Base-by-base conservation (phyloP, 2,113 vertebrate genomes). In the Hipposideros armiger region DNA sequence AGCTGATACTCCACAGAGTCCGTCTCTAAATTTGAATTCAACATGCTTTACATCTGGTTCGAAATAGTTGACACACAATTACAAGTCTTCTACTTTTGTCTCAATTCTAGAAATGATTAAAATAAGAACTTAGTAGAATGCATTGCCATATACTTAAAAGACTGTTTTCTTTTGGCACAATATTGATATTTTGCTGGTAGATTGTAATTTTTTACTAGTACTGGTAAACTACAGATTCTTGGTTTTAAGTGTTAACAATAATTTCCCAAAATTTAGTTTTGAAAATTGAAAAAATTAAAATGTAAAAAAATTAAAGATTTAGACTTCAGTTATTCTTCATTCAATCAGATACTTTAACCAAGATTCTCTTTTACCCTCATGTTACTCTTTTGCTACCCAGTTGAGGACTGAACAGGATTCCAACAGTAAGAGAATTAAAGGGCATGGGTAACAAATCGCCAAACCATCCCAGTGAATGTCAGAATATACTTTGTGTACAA, bases 21-120 rank as follows among this genome's bases (percentile, higher is more conserved):
- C 97, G 28, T 70, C 95, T 92, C 54, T 58, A 7, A 93, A 80
- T 95, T 70, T 97, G 45, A 99, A 98, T 95, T 90, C 95, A 90
- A 98, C 98, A 11, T 69, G 97, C 42, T 50, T 93, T n/a, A 28
- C 86, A 32, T 26, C 2, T 78, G 97, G 97, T 67, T 94, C 98
- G 66, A 95, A 98, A 86, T 98, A 98, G 91, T n/a, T 20, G 82
- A 74, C 62, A 82, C 58, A 90, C 10, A 88, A 14, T 87, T 58
- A 13, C 42, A 76, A 90, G 83, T 45, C 95, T 52, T 94, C 64
- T 11, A 0, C 73, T 97, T 83, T 56, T 84, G 26, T 69, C 36
- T 64, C n/a, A 87, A 2, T 62, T 85, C 85, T 94, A 90, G 86
- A 96, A 86, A 64, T 60, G 14, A 73, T 91, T 95, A 97, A 97